phyloP scores from a whole-genome alignment of 2,888 invertebrate species.

The Choreutis nemorana region DNA sequence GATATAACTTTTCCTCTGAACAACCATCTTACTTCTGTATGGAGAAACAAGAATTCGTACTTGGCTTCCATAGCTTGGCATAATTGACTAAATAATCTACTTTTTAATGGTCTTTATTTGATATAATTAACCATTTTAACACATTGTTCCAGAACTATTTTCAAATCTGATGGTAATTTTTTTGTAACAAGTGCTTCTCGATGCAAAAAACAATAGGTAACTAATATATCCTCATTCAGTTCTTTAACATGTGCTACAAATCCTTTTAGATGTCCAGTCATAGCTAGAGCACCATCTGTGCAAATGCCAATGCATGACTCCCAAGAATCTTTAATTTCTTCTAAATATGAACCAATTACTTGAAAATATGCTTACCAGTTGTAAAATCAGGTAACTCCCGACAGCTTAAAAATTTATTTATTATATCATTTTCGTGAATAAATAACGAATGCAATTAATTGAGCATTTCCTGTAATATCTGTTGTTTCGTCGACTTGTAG shows the following conservation, averaged over 20 bases:
- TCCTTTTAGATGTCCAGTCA: constrained; percentile 6
- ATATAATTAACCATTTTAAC: constrained; percentile 18
- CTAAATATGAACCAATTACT: constrained; percentile 7
- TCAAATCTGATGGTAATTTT: constrained; percentile 16
- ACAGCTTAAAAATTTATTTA: too few species aligned
- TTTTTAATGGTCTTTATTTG: constrained; percentile 16
- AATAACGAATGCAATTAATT: too few species aligned
- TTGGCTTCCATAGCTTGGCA: constrained; percentile 14
- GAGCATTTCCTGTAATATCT: too few species aligned
- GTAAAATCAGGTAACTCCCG: too few species aligned
- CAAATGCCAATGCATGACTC: constrained; percentile 7
- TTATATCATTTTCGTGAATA: too few species aligned
- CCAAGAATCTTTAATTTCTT: constrained; percentile 9
- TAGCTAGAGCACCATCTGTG: constrained; percentile 6
- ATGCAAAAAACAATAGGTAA: constrained; percentile 16
- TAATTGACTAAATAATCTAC: constrained; percentile 14
- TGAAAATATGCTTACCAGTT: too few species aligned
- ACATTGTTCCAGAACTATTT: constrained; percentile 14
- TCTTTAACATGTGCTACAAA: constrained; percentile 6
- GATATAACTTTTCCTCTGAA: constrained; percentile 13
- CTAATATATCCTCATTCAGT: constrained; percentile 5
- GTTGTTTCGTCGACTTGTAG: too few species aligned
- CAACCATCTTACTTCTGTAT: constrained; percentile 16
- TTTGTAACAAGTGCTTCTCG: constrained; percentile 16
- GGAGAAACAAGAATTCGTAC: constrained; percentile 14